Evolutionary conservation across 2,797 vertebrate genomes (phyloP).

Genomic region (Characodon lateralis): DNA sequence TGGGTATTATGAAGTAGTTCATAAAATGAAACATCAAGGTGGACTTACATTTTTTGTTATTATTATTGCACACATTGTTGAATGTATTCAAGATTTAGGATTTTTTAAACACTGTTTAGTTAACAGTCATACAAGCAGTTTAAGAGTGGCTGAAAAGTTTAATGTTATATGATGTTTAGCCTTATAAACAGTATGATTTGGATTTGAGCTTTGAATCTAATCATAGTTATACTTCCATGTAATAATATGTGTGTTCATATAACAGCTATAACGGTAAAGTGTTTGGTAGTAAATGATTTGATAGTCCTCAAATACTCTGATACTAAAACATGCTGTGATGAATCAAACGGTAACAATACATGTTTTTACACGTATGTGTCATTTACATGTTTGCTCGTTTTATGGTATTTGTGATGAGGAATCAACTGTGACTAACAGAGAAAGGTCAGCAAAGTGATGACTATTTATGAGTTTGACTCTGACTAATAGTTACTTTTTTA

Average conservation of each 20-base stretch:
- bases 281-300: constrained; percentile 61
- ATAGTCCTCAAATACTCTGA: constrained; percentile 49
- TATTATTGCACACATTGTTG: constrained; percentile 66
- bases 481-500: constrained; percentile 17
- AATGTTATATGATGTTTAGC: constrained; percentile 30
- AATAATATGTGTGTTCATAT: constrained; percentile 69
- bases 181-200: constrained; percentile 62
- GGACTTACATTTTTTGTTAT: constrained; percentile 23
- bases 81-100: constrained; percentile 63
- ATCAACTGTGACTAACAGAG: constrained; percentile 53
- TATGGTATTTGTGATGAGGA: constrained; percentile 57
- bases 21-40: constrained; percentile 21
- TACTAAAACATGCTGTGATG: constrained; percentile 67
- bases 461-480: constrained; percentile 31
- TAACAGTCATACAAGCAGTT: constrained; percentile 44
- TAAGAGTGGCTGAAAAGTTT: constrained; percentile 37
- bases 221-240: constrained; percentile 57
- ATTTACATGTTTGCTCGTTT: constrained; percentile 70
- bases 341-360: constrained; percentile 56
- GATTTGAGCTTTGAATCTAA: constrained; percentile 45
- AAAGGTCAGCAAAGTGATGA: constrained; percentile 38
- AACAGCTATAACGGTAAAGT: constrained; percentile 60
- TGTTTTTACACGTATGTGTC: constrained; percentile 44
- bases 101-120: constrained; percentile 37
- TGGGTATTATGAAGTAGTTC: constrained; percentile 17